phyloP scores from a whole-genome alignment of 2,888 invertebrate genomes.

The Atrina japonica region DNA sequence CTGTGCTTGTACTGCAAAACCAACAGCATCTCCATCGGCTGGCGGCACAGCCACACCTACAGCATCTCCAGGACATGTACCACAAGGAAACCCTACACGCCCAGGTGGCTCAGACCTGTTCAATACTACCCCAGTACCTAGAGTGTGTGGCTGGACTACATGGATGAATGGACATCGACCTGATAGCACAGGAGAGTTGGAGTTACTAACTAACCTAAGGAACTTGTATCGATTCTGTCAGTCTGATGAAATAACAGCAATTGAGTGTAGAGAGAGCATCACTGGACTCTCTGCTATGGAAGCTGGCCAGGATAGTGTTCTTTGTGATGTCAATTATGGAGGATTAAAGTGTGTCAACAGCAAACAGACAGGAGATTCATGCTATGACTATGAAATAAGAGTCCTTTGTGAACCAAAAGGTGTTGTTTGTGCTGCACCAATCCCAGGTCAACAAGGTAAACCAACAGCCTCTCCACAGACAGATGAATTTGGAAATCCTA shows the following conservation, averaged over 20 bases:
- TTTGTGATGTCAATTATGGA: constrained; percentile 55
- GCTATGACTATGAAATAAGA: constrained; percentile 74
- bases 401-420: constrained; percentile 82
- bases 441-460: constrained; percentile 49
- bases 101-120: constrained; percentile 32
- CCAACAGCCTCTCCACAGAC: constrained; percentile 48
- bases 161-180: constrained; percentile 86
- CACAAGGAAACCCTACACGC: constrained; percentile 47
- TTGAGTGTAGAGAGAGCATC: constrained; percentile 63
- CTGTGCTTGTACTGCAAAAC: constrained; percentile 69
- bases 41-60: constrained; percentile 45
- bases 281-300: constrained; percentile 49
- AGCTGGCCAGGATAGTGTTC: constrained; percentile 49
- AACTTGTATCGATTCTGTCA: constrained; percentile 60
- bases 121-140: constrained; percentile 39
- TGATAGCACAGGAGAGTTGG: constrained; percentile 71
- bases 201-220: constrained; percentile 64
- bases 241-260: constrained; percentile 66
- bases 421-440: constrained; percentile 47
- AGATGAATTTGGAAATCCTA: constrained; percentile 34
- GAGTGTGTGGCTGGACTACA: constrained; percentile 87
- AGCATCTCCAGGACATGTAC: constrained; percentile 34
- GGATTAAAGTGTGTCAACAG: constrained; percentile 77
- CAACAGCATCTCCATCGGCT: constrained; percentile 46
- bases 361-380: constrained; percentile 49